Conservation (phyloP, 2,797 vertebrate species). For the Pygocentrus nattereri region DNA sequence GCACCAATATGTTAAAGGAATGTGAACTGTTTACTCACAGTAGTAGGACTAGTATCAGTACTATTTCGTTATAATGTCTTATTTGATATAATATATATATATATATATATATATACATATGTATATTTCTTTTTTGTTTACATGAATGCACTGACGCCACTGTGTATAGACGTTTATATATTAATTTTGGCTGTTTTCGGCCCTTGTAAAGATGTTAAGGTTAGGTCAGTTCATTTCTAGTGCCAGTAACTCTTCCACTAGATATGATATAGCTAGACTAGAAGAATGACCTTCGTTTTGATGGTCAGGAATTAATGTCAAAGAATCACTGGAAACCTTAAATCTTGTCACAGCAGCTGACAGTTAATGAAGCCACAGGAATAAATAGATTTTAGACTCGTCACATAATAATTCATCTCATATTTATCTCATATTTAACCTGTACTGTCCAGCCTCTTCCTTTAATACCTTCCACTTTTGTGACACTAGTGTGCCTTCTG, state of each 20-base stretch:
- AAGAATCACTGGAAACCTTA: slow-evolving; percentile 34
- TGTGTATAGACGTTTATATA: slow-evolving; percentile 48
- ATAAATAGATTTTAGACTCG: slow-evolving; percentile 25
- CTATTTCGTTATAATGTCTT: slow-evolving; percentile 43
- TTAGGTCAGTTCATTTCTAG: slow-evolving; percentile 37
- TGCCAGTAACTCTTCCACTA: slow-evolving; percentile 37
- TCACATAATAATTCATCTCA: slow-evolving; percentile 17
- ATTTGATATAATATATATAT: slow-evolving; percentile 29
- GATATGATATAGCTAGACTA: background rate
- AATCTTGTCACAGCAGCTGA: slow-evolving; percentile 3
- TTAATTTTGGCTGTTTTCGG: slow-evolving; percentile 44
- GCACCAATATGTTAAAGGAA: slow-evolving; percentile 47
- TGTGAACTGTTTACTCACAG: slow-evolving; percentile 56
- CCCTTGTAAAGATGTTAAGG: slow-evolving; percentile 41
- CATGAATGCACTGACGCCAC: slow-evolving; percentile 58
- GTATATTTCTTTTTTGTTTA: slow-evolving; percentile 38
- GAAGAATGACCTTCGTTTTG: background rate
- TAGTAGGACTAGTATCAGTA: slow-evolving; percentile 38
- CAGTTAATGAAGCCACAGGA: slow-evolving; percentile 13
- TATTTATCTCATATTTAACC: slow-evolving; percentile 31
- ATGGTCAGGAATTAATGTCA: slow-evolving; percentile 40
- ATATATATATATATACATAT: background rate
- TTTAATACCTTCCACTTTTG: slow-evolving; percentile 49
- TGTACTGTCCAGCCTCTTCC: slow-evolving; percentile 18
- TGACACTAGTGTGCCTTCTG: slow-evolving; percentile 68